Percentiles rank a stretch among this genome's conserved stretches.
Conservation (phyloP, 2,113 vertebrate species). For the Chaetura pelagica region DNA sequence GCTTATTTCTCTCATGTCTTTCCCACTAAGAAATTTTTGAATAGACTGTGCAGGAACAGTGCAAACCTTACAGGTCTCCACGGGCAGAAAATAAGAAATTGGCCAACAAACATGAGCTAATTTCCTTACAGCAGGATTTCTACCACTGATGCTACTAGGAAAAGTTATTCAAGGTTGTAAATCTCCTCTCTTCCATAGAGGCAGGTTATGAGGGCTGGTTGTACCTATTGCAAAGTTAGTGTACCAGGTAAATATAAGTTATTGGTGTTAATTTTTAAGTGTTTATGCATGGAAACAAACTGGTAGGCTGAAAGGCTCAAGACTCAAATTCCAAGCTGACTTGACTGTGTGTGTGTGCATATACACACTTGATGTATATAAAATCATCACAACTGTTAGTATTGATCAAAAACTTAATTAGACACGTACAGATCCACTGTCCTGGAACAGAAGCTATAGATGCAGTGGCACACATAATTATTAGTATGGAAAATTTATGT, state of each 20-base stretch:
- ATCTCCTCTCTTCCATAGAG: not conserved
- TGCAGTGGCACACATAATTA: not conserved
- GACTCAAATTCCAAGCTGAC: not conserved
- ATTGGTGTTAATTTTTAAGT: not conserved
- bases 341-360: not conserved
- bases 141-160: not conserved
- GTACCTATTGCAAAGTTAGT: not conserved
- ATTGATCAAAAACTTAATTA: not conserved
- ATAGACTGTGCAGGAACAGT: not conserved
- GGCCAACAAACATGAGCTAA: not conserved
- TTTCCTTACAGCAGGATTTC: not conserved
- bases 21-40: not conserved
- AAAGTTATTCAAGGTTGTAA: not conserved
- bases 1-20: not conserved
- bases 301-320: not conserved
- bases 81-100: not conserved
- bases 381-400: not conserved
- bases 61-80: not conserved
- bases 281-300: not conserved
- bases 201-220: too few relatives aligned
- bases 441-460: not conserved
- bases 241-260: not conserved
- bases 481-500: not conserved
- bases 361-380: not conserved
- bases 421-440: not conserved